Conservation (phyloP, 1,140 invertebrate species). For the Marisa cornuarietis region DNA sequence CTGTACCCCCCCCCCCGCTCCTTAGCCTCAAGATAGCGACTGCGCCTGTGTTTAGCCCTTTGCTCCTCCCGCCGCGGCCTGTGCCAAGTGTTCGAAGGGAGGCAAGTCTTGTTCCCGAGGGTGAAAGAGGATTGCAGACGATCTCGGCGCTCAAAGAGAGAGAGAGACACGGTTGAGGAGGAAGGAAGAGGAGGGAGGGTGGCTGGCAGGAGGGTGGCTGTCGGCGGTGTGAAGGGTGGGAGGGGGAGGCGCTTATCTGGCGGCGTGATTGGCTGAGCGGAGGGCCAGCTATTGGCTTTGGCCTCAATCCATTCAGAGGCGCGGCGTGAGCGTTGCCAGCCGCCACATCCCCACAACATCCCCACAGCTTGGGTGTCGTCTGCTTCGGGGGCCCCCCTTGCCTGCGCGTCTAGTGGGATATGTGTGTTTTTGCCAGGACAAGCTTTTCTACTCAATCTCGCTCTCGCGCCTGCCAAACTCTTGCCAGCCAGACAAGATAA, state of each 20-base stretch:
- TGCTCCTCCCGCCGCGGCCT: no score
- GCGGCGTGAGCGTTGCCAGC: conserved; percentile 21
- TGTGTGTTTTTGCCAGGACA: conserved; percentile 21
- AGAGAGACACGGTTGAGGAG: not conserved
- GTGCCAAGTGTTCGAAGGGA: conserved; percentile 17
- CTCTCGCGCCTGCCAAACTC: conserved; percentile 16
- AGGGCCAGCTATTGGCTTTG: conserved; percentile 24
- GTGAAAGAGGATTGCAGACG: conserved; percentile 20
- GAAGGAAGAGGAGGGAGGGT: not conserved
- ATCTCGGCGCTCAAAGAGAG: not conserved
- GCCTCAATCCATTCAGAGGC: conserved; percentile 26
- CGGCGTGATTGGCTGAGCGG: conserved; percentile 27
- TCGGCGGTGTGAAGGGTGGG: not conserved
- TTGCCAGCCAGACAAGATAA: conserved; percentile 5
- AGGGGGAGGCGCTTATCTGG: conserved; percentile 22
- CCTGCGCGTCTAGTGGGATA: conserved; percentile 8
- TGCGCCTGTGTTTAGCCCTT: no score
- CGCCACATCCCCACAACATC: conserved; percentile 8
- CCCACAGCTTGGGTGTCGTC: conserved; percentile 26
- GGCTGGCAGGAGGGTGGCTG: not conserved
- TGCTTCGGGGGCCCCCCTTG: conserved; percentile 15
- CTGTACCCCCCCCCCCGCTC: conserved; percentile 4
- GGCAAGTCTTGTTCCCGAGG: conserved; percentile 12
- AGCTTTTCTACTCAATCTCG: conserved; percentile 20
- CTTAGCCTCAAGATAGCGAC: not conserved